A percentile compares a stretch with the other conserved stretches of the same genome.
phyloP scores from a whole-genome alignment of 2,113 vertebrate genomes.

The Eurystomus gularis region DNA sequence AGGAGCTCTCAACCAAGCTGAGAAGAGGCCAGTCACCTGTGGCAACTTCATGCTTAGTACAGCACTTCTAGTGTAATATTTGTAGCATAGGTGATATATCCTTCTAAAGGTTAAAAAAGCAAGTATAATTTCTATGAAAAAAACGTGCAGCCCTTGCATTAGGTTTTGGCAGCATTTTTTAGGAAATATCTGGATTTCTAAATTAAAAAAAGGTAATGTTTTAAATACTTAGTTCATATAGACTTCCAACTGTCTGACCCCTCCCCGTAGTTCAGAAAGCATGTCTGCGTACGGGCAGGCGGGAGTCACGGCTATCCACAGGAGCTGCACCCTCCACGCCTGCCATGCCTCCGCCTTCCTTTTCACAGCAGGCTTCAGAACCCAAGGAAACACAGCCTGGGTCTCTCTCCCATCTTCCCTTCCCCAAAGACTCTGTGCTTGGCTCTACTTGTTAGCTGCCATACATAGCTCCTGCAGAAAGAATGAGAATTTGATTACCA shows the following conservation, averaged over 20 bases:
- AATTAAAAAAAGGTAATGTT: not conserved
- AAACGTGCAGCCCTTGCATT: not conserved
- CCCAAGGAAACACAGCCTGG: not conserved
- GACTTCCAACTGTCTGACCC: not conserved
- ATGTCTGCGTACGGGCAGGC: rapidly evolving
- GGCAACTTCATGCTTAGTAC: not conserved
- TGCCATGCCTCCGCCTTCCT: not conserved
- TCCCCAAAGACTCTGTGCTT: not conserved
- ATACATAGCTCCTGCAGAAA: not conserved
- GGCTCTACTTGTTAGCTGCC: not conserved
- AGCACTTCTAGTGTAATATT: not conserved
- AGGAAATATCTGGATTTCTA: not conserved
- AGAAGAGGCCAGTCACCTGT: not conserved
- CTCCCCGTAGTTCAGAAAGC: not conserved
- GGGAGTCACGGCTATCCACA: not conserved
- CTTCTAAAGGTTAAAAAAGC: not conserved
- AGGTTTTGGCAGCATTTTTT: not conserved
- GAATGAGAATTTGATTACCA: not conserved
- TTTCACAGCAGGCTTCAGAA: not conserved
- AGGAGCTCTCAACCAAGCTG: not conserved
- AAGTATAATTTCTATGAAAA: not conserved
- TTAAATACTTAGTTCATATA: not conserved
- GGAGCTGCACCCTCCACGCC: not conserved
- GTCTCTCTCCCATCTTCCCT: not conserved
- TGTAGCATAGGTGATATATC: not conserved